Conservation (phyloP, 2,888 invertebrate species). For the Xanthorhoe spadicearia region DNA sequence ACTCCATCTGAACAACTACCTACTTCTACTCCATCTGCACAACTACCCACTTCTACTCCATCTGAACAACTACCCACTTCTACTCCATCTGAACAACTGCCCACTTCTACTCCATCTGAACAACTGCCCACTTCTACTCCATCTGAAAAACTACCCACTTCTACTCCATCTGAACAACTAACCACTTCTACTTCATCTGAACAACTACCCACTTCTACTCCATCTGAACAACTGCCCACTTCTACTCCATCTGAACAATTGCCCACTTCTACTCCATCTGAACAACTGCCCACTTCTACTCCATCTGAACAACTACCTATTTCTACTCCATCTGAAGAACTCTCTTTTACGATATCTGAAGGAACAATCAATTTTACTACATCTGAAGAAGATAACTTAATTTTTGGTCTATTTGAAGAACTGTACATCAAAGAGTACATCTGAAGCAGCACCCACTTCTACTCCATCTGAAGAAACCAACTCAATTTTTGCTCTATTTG, state of each 20-base stretch:
- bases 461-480: background rate
- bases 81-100: background rate
- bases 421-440: background rate
- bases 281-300: background rate
- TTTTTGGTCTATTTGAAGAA: background rate
- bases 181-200: background rate
- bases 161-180: background rate
- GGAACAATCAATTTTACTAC: background rate
- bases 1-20: background rate
- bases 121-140: background rate
- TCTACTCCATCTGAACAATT: background rate
- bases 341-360: no score
- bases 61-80: background rate
- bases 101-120: background rate
- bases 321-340: background rate
- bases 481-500: no score
- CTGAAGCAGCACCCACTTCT: background rate
- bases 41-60: background rate
- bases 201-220: background rate
- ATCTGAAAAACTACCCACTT: background rate
- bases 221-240: background rate
- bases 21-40: no score
- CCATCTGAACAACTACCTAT: background rate
- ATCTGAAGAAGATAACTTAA: background rate
- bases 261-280: background rate